Evolutionary conservation across 2,113 vertebrate species (phyloP).

Genomic region (Callochromis pleurospilus): DNA sequence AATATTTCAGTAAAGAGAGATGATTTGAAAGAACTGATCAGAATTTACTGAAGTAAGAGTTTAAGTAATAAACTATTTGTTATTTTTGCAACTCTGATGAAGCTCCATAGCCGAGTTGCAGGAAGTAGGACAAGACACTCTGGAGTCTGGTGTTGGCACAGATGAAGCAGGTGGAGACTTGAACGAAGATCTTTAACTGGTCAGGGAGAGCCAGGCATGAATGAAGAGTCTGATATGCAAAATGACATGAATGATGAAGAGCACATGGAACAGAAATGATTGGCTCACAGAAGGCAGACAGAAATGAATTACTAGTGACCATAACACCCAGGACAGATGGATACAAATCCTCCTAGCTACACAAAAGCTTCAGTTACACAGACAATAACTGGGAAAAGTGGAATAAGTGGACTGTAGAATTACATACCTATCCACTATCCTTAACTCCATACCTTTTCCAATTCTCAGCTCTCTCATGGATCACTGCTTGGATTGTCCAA

Average conservation of each 20-base stretch:
- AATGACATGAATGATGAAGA: background rate
- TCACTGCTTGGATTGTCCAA: background rate
- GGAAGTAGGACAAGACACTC: background rate
- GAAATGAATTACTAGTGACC: background rate
- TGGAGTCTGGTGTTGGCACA: background rate
- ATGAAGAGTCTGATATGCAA: background rate
- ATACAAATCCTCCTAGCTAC: background rate
- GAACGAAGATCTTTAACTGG: background rate
- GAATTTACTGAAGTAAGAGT: background rate
- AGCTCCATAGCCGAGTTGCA: background rate
- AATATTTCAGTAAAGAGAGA: background rate
- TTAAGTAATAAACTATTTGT: background rate
- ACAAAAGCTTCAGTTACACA: background rate
- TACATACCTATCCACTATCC: background rate
- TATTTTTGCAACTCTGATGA: background rate
- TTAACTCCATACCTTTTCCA: background rate
- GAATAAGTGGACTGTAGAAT: background rate
- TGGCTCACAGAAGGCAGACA: background rate
- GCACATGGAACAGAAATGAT: background rate
- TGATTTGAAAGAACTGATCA: background rate
- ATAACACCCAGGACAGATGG: background rate
- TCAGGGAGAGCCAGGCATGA: background rate
- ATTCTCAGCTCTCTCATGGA: background rate
- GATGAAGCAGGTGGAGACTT: background rate
- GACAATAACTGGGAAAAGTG: background rate